Percentiles rank a stretch among this genome's conserved stretches.
Conservation (phyloP, 2,888 invertebrate genomes). For the Eristalinus aeneus region DNA sequence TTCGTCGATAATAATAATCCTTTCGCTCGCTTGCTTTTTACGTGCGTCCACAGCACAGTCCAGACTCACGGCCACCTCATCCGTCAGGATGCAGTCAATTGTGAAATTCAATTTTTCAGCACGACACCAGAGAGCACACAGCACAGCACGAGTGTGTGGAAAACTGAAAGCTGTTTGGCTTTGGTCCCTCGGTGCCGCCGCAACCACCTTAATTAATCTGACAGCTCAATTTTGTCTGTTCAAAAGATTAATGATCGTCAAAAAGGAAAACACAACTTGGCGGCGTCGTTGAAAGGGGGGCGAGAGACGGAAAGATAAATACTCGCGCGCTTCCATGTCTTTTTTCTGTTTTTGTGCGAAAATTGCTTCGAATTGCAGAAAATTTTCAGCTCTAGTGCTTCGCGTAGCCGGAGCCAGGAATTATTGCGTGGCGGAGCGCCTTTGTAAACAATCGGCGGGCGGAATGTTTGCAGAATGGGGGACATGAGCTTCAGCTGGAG, state of each 20-base stretch:
- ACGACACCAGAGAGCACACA: constrained; percentile 1
- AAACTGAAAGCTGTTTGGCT: background rate
- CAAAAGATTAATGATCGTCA: background rate
- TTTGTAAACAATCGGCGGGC: background rate
- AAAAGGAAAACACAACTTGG: background rate
- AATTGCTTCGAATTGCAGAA: background rate
- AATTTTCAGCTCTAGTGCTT: background rate
- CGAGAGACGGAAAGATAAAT: background rate
- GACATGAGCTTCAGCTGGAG: too few species aligned
- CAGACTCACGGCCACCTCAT: background rate
- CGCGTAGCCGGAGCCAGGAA: background rate
- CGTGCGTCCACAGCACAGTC: background rate
- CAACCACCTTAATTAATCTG: constrained; percentile 57
- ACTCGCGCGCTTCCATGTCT: background rate
- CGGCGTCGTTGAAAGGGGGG: background rate
- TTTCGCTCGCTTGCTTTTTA: background rate
- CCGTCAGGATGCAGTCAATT: constrained; percentile 45
- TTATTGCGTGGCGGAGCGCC: background rate
- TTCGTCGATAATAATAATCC: background rate
- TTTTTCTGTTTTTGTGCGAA: background rate
- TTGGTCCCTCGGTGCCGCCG: background rate
- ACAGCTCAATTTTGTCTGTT: constrained; percentile 51
- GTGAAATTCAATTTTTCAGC: constrained; percentile 58
- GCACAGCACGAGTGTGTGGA: background rate
- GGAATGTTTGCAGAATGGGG: background rate